Evolutionary conservation across 1,140 invertebrate genomes (phyloP), one percentile per base, ranked within the genome.

Genomic region (Teleogryllus occipitalis): DNA sequence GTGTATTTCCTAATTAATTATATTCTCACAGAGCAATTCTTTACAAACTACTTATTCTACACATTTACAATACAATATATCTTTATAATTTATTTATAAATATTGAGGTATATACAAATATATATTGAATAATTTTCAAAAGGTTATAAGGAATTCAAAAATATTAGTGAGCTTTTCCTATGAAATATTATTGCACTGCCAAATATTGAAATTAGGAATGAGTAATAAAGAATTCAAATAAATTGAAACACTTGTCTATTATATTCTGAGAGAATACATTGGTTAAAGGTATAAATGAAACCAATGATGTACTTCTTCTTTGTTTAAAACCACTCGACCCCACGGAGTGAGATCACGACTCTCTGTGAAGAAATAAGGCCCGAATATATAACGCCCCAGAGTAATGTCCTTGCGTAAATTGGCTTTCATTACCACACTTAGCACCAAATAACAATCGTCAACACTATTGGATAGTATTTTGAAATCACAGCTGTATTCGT

Each of bases 351-450:
- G 46, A 15, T 65, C 47, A 7, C 27, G 74, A 8, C 47, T 77
- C n/a, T 49, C 78, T 65, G 80, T 76, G 46, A 74, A 79, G 12
- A 49, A 79, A 15, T 18, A 75, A 22, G 80, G 80, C 46, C 80
- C 80, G 47, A 81, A 74, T 10, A 81, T 74, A 65, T 22, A 74
- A 8, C 80, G 72, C 14, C 80, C 80, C 10, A 81, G n/a, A 18
- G 77, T 49, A 14, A 72, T 15, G 54, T 81, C 80, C 27, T 75
- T 81, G 46, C 22, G n/a, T 14, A 78, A 39, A 12, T 22, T 8
- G 15, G 47, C 48, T 72, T 74, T 78, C 72, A 81, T 21, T 27
- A 79, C 54, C 3, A 81, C 74, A 48, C 74, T 78, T 8, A 81
- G 72, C 46, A 81, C 75, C 14, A 81, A 27, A n/a, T 75, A 81